Evolutionary conservation across 2,888 invertebrate species (phyloP).

Genomic region (Conchocele bisecta): DNA sequence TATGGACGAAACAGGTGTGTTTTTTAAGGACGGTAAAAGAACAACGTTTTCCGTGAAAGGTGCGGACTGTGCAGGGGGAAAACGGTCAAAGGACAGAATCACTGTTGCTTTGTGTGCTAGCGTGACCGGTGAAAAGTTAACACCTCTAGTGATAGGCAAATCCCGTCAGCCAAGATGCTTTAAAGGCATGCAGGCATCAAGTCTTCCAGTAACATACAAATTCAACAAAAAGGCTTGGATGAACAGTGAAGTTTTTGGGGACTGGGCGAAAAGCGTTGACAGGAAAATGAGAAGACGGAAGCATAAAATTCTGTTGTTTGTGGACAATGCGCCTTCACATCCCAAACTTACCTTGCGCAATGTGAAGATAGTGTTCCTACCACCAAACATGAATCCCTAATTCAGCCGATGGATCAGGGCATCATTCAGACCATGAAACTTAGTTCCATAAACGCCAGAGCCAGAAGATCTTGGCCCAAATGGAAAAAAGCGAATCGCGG

Average conservation of each 20-base stretch:
- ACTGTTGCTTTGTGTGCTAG: conserved; percentile 24
- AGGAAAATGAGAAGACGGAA: conserved; percentile 9
- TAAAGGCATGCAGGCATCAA: not conserved
- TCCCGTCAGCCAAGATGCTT: conserved; percentile 6
- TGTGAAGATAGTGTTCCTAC: conserved; percentile 5
- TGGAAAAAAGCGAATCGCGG: conserved; percentile 15
- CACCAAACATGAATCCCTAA: conserved; percentile 4
- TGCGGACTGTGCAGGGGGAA: conserved; percentile 26
- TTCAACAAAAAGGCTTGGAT: conserved; percentile 30
- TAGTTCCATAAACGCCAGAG: conserved; percentile 13
- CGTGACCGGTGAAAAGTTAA: conserved; percentile 10
- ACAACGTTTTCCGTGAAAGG: conserved; percentile 4
- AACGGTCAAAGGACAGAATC: conserved; percentile 28
- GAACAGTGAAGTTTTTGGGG: conserved; percentile 13
- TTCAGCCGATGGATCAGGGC: conserved; percentile 14
- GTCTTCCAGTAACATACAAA: conserved; percentile 3
- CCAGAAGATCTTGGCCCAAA: conserved; percentile 11
- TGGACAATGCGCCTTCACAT: conserved; percentile 3
- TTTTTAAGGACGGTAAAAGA: conserved; percentile 13
- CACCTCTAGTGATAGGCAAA: conserved; percentile 12
- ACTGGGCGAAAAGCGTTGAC: conserved; percentile 20
- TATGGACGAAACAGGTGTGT: conserved; percentile 36
- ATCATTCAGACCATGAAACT: conserved; percentile 14
- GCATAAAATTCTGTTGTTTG: not conserved
- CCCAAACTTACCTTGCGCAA: not conserved